Percentiles rank a stretch among this genome's conserved stretches.
Evolutionary conservation across 2,113 vertebrate species (phyloP).

Genomic region (Polypterus senegalus): DNA sequence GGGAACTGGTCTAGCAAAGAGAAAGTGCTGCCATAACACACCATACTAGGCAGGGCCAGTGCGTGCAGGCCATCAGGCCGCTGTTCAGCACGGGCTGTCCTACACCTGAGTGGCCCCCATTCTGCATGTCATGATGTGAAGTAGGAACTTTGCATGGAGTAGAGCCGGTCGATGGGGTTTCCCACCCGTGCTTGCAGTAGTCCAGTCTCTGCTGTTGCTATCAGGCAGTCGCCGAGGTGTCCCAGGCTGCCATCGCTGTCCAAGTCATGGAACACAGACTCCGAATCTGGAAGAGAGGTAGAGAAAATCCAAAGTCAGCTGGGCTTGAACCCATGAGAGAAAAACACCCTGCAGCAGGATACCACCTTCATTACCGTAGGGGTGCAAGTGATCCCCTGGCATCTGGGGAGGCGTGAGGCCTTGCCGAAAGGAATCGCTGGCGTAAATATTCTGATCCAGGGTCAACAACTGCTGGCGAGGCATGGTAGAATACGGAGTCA

Average conservation of each 20-base stretch:
- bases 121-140: slow-evolving; percentile 71
- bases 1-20: too few species aligned
- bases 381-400: slow-evolving; percentile 61
- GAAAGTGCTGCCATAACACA: too few species aligned
- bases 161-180: slow-evolving; percentile 78
- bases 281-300: slow-evolving; percentile 47
- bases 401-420: slow-evolving; percentile 72
- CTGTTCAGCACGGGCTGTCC: too few species aligned
- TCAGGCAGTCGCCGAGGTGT: slow-evolving; percentile 71
- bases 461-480: slow-evolving; percentile 65
- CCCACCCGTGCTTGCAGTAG: slow-evolving; percentile 63
- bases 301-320: slow-evolving; percentile 1
- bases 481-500: slow-evolving; percentile 58
- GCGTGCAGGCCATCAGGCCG: too few species aligned
- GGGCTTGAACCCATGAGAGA: neutral
- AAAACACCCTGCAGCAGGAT: neutral
- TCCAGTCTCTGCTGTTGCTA: slow-evolving; percentile 53
- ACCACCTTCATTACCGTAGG: slow-evolving; percentile 52
- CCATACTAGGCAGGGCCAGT: too few species aligned
- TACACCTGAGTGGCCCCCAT: too few species aligned
- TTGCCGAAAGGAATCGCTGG: slow-evolving; percentile 65
- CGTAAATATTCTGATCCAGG: slow-evolving; percentile 66
- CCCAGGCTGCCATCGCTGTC: slow-evolving; percentile 69
- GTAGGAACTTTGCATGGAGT: slow-evolving; percentile 87
- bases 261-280: slow-evolving; percentile 75